Percentiles rank a stretch among this genome's conserved stretches.
phyloP scores from a whole-genome alignment of 2,113 vertebrate species.

The Paracanthobrama guichenoti region DNA sequence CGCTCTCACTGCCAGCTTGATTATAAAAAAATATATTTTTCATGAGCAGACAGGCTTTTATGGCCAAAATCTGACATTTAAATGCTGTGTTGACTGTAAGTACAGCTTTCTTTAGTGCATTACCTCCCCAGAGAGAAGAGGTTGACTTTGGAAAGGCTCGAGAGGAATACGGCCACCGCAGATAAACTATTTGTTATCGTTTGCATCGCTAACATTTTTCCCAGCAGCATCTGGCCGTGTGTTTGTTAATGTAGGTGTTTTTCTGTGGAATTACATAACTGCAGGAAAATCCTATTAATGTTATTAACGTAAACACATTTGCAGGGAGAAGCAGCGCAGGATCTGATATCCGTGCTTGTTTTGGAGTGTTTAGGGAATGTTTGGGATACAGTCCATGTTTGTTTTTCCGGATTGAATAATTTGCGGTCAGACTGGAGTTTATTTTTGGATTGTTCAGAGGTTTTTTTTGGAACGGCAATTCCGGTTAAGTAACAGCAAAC shows the following conservation, averaged over 20 bases:
- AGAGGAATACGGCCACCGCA: constrained; percentile 38
- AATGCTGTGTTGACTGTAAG: background rate
- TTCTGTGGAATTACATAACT: constrained; percentile 33
- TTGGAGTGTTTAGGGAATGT: constrained; percentile 23
- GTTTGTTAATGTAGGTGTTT: constrained; percentile 42
- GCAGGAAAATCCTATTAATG: background rate
- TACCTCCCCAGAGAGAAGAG: constrained; percentile 7
- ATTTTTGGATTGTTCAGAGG: constrained; percentile 1
- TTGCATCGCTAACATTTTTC: constrained; percentile 48
- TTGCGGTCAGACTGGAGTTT: background rate
- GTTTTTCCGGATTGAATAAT: constrained; percentile 19
- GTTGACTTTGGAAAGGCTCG: constrained; percentile 51
- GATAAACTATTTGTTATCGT: constrained; percentile 50
- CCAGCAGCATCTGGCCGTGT: constrained; percentile 41
- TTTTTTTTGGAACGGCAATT: constrained; percentile 3
- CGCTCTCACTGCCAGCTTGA: background rate
- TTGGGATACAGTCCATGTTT: constrained; percentile 33
- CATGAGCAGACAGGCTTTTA: background rate
- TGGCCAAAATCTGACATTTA: background rate
- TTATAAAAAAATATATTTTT: background rate
- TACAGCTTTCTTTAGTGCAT: background rate
- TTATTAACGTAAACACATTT: background rate
- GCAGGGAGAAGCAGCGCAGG: background rate
- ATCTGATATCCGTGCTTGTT: background rate
- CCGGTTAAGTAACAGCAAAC: background rate